These are phyloP conservation scores for Sus scrofa DNA, from an alignment of 2,113 vertebrate species.

Conservation along the genomic window T2T-Sscrofa CM000830.6:10950501-10951000, in stretches of 20 bases:
- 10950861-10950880: background rate
- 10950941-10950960: background rate
- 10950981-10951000: slow-evolving; percentile 29
- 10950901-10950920: background rate
- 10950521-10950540: background rate
- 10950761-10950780: background rate
- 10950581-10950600: background rate
- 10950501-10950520: background rate
- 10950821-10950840: slow-evolving; percentile 12
- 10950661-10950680: slow-evolving; percentile 12
- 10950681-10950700: slow-evolving; percentile 5
- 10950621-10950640: background rate
- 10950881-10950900: background rate
- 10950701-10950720: slow-evolving; percentile 7
- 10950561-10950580: background rate
- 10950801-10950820: slow-evolving; percentile 32
- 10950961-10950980: slow-evolving; percentile 28
- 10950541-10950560: background rate
- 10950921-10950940: background rate
- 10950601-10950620: background rate
- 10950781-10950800: slow-evolving; percentile 10
- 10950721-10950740: background rate
- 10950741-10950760: slow-evolving; percentile 14
- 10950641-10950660: slow-evolving; percentile 20
- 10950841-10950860: background rate